Conservation (phyloP, 64 coral and sea anemone genomes). For the Acropora tenuis region DNA sequence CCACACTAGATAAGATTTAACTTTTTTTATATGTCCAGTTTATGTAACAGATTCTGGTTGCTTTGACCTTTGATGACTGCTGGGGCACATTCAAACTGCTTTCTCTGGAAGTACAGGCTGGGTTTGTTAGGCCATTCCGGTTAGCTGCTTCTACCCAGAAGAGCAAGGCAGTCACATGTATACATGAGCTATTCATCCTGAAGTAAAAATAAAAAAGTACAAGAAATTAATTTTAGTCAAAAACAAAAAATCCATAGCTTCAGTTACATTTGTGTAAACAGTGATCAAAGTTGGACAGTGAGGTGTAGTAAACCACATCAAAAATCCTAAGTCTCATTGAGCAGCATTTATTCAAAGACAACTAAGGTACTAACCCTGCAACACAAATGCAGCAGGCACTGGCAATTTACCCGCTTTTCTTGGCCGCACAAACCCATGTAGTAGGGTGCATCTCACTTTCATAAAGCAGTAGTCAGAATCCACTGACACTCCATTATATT, state of each 20-base stretch:
- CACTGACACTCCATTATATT: too few relatives aligned
- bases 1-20: constrained; percentile 47
- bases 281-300: neutral
- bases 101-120: constrained; percentile 64
- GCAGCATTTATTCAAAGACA: neutral
- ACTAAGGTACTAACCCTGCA: constrained; percentile 31
- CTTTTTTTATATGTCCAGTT: constrained; percentile 57
- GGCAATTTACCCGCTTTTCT: constrained; percentile 14
- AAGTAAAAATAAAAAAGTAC: neutral
- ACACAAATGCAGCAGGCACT: constrained; percentile 59
- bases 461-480: constrained; percentile 50
- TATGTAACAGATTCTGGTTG: constrained; percentile 58
- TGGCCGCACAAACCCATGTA: neutral
- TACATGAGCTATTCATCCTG: too few relatives aligned
- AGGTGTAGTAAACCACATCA: neutral
- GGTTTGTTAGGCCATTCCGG: constrained; percentile 60
- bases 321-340: too few relatives aligned
- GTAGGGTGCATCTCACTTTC: constrained; percentile 56
- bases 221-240: constrained; percentile 26
- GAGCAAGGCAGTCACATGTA: neutral
- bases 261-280: constrained; percentile 16
- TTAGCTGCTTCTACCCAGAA: constrained; percentile 73
- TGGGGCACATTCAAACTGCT: constrained; percentile 69
- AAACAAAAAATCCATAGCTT: constrained; percentile 49
- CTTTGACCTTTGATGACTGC: constrained; percentile 30